These are phyloP conservation scores for Lasioglossum morio DNA, from an alignment of 2,888 invertebrate genomes.

Conservation along the genomic window DNA sequence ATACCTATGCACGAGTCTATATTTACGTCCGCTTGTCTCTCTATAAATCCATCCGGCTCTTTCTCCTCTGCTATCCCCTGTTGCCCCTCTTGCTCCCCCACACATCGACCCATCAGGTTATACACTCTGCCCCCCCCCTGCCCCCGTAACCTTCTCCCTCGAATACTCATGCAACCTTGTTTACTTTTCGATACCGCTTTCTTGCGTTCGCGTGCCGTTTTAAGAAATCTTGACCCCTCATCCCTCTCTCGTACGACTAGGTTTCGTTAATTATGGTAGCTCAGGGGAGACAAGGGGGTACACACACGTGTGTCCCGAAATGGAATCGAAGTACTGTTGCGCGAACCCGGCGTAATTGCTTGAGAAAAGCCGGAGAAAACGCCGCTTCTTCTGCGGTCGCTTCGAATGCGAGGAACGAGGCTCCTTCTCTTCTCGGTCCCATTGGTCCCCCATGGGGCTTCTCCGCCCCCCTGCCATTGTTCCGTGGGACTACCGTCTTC, in stretches of 20 bases:
- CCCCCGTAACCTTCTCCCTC: not conserved
- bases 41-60: conserved; percentile 56
- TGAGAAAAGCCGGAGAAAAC: not conserved
- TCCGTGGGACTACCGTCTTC: not conserved
- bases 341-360: not conserved
- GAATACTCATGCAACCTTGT: conserved; percentile 19
- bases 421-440: not conserved
- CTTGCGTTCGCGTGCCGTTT: conserved; percentile 43
- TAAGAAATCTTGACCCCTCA: not conserved
- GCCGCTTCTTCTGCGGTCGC: not conserved
- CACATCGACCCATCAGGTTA: conserved; percentile 46
- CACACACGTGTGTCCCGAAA: not conserved
- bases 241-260: not conserved
- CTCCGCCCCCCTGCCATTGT: not conserved
- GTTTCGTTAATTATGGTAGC: not conserved
- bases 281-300: not conserved
- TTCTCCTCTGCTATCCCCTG: conserved; percentile 25
- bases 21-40: conserved; percentile 58
- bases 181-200: conserved; percentile 54
- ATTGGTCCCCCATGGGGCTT: not conserved
- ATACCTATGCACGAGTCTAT: conserved; percentile 57
- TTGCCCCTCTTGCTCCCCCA: conserved; percentile 16
- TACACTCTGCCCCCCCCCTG: not conserved
- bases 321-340: not conserved
- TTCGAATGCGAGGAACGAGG: not conserved